phyloP scores from a whole-genome alignment of 2,888 invertebrate species.

The Nematopogon swammerdamellus region DNA sequence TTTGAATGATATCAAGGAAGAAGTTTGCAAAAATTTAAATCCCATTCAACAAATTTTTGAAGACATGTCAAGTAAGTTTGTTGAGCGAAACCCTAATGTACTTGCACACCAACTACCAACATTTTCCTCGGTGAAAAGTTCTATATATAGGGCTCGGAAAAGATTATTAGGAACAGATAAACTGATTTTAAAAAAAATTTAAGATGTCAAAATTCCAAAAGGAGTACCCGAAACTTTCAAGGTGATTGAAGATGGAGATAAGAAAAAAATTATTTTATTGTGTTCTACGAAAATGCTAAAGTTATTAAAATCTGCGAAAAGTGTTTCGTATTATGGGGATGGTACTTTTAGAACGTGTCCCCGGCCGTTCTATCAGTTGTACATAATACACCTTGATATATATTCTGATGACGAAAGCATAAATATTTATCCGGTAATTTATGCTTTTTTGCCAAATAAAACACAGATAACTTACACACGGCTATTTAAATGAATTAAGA shows the following conservation, averaged over 20 bases:
- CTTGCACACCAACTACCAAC: too few species aligned
- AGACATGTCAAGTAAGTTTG: too few species aligned
- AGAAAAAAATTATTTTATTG: constrained; percentile 7
- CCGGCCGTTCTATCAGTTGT: constrained; percentile 8
- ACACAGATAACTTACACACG: constrained; percentile 3
- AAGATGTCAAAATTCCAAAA: constrained; percentile 6
- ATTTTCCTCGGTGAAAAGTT: too few species aligned
- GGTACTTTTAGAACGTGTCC: constrained; percentile 1
- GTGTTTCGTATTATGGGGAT: too few species aligned
- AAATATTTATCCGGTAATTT: constrained; percentile 8
- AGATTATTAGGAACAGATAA: constrained; percentile 6
- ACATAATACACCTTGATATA: constrained; percentile 7
- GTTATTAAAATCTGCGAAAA: too few species aligned
- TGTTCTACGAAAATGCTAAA: constrained; percentile 3
- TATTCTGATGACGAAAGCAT: constrained; percentile 7
- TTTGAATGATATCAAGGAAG: too few species aligned
- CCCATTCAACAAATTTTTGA: too few species aligned
- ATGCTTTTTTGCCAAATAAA: constrained; percentile 8
- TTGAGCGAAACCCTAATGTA: too few species aligned
- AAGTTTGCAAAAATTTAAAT: too few species aligned
- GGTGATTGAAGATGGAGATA: constrained; percentile 8
- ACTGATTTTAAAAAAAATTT: background rate
- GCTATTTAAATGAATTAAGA: background rate
- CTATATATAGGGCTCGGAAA: constrained; percentile 9
- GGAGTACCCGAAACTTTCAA: constrained; percentile 6